These are phyloP conservation scores for Jordanella pulchra DNA, from an alignment of 2,797 vertebrate species.

Conservation along the genomic window DNA sequence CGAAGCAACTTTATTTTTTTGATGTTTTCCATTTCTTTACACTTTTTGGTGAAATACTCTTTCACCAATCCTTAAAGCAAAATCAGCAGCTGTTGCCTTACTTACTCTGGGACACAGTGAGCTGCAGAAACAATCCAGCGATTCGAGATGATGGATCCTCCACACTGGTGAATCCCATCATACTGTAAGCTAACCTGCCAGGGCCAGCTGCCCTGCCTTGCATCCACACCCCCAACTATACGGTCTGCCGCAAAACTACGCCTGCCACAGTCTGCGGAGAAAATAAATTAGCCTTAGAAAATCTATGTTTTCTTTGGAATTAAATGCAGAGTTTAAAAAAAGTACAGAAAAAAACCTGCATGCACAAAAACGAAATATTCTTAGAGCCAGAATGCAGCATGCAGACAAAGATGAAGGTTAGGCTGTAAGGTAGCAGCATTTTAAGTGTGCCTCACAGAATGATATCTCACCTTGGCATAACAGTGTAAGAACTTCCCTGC, in stretches of 20 bases:
- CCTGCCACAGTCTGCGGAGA: constrained; percentile 85
- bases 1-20: not conserved
- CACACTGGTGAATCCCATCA: constrained; percentile 89
- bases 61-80: not conserved
- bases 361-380: not conserved
- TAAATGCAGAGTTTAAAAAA: not conserved
- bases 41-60: not conserved
- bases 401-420: constrained; percentile 10
- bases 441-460: constrained; percentile 38
- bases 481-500: constrained; percentile 83
- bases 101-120: constrained; percentile 91
- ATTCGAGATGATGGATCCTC: constrained; percentile 88
- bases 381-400: not conserved
- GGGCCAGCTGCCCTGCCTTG: constrained; percentile 87
- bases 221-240: constrained; percentile 88
- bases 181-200: constrained; percentile 94
- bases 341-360: not conserved
- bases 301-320: not conserved
- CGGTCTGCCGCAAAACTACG: constrained; percentile 87
- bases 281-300: not conserved
- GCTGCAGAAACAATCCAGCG: constrained; percentile 91
- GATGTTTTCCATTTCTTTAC: not conserved
- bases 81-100: not conserved
- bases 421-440: constrained; percentile 3
- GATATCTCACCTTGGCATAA: constrained; percentile 87